Evolutionary conservation across 2,888 invertebrate species (phyloP).

Genomic region (Chalcis sispes): DNA sequence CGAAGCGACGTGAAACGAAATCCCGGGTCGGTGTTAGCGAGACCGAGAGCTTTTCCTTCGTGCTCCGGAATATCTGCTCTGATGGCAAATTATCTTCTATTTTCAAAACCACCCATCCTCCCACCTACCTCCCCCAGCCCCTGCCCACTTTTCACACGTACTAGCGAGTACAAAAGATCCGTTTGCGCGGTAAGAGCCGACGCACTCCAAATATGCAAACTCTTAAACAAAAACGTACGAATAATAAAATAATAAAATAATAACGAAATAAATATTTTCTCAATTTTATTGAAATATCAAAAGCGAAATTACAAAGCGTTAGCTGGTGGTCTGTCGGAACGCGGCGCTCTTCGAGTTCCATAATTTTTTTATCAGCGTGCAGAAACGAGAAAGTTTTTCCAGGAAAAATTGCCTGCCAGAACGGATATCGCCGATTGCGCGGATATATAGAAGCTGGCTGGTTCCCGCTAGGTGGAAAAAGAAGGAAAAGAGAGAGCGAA

Average conservation of each 20-base stretch:
- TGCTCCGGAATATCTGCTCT: conserved; percentile 43
- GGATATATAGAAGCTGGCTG: conserved; percentile 51
- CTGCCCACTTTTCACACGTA: too few relatives aligned
- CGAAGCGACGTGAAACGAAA: conserved; percentile 58
- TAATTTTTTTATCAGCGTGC: conserved; percentile 51
- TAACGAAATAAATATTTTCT: not conserved
- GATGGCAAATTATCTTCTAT: conserved; percentile 57
- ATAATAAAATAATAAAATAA: too few relatives aligned
- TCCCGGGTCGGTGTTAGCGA: conserved; percentile 44
- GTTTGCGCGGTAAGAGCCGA: too few relatives aligned
- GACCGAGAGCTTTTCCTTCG: conserved; percentile 52
- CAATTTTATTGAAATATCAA: conserved; percentile 47
- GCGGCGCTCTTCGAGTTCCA: conserved; percentile 38
- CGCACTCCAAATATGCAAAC: too few relatives aligned
- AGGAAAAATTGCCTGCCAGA: conserved; percentile 59
- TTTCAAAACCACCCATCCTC: conserved; percentile 40
- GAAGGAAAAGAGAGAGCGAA: conserved; percentile 12
- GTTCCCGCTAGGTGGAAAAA: conserved; percentile 2
- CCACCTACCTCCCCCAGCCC: conserved; percentile 21
- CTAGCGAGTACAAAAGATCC: too few relatives aligned
- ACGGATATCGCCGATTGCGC: conserved; percentile 59
- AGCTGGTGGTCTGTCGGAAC: conserved; percentile 8
- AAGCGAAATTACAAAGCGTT: conserved; percentile 45
- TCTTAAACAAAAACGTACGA: too few relatives aligned
- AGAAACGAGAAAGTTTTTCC: conserved; percentile 52